Conservation (phyloP, 2,888 invertebrate genomes). For the Mythimna albipuncta region DNA sequence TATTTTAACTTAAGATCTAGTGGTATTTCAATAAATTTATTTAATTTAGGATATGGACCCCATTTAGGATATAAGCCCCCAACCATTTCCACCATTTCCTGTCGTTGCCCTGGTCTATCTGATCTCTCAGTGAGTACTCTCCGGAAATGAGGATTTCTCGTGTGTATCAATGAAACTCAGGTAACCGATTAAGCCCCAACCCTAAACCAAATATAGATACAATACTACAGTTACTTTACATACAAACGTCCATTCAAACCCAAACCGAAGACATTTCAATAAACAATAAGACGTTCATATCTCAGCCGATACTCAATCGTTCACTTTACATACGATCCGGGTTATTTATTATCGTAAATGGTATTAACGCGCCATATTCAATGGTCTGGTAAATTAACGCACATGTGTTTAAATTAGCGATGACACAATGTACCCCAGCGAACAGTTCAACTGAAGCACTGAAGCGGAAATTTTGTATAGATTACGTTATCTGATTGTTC, state of each 20-base stretch:
- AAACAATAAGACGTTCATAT: conserved; percentile 44
- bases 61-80: no score
- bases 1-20: no score
- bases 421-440: conserved; percentile 55
- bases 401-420: conserved; percentile 72
- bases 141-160: not conserved
- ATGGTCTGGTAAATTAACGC: conserved; percentile 74
- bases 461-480: conserved; percentile 44
- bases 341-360: conserved; percentile 69
- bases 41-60: no score
- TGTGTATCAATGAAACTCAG: not conserved
- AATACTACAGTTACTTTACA: not conserved
- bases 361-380: conserved; percentile 71
- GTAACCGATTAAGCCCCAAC: not conserved
- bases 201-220: not conserved
- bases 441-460: conserved; percentile 18
- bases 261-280: conserved; percentile 32
- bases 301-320: conserved; percentile 63
- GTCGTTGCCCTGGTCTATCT: no score
- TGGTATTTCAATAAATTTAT: no score
- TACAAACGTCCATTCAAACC: not conserved
- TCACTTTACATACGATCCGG: conserved; percentile 65
- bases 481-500: conserved; percentile 50
- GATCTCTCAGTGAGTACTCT: not conserved
- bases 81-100: no score